phyloP scores from a whole-genome alignment of 2,113 vertebrate species.

The Oncorhynchus nerka region DNA sequence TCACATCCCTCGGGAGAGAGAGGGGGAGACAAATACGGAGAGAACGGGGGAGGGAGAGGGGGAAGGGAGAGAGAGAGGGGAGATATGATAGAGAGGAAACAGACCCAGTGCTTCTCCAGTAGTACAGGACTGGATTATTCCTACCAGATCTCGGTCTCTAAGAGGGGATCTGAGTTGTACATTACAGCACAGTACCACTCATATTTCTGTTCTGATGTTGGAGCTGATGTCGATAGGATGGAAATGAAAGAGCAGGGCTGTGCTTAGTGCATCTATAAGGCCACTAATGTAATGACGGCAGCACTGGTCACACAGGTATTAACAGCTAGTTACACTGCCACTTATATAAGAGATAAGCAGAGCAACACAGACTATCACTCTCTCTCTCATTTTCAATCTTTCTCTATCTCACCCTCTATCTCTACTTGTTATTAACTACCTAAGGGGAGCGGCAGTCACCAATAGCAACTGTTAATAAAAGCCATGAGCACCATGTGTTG shows the following conservation, averaged over 20 bases:
- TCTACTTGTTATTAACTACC: too few species aligned
- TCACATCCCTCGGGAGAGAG: conserved; percentile 49
- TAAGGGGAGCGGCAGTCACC: not conserved
- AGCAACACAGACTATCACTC: conserved; percentile 10
- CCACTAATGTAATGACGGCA: conserved; percentile 22
- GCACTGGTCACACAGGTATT: not conserved
- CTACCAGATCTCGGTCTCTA: not conserved
- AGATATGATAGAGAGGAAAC: not conserved
- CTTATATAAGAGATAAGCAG: conserved; percentile 15
- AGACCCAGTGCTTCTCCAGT: too few species aligned
- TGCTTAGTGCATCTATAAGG: not conserved
- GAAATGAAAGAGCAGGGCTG: not conserved
- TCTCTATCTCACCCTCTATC: not conserved
- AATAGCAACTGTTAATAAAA: not conserved
- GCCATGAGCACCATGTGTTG: not conserved
- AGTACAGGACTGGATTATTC: too few species aligned
- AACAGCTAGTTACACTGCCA: not conserved
- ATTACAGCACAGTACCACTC: not conserved
- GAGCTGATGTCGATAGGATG: not conserved
- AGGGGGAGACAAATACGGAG: not conserved
- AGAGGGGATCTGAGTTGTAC: not conserved
- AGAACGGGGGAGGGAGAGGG: not conserved
- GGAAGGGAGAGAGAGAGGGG: not conserved
- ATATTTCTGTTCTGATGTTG: not conserved
- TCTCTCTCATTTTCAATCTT: not conserved